These are phyloP conservation scores for Cirrhinus mrigala DNA, from an alignment of 2,797 vertebrate species.

Conservation along the genomic window DNA sequence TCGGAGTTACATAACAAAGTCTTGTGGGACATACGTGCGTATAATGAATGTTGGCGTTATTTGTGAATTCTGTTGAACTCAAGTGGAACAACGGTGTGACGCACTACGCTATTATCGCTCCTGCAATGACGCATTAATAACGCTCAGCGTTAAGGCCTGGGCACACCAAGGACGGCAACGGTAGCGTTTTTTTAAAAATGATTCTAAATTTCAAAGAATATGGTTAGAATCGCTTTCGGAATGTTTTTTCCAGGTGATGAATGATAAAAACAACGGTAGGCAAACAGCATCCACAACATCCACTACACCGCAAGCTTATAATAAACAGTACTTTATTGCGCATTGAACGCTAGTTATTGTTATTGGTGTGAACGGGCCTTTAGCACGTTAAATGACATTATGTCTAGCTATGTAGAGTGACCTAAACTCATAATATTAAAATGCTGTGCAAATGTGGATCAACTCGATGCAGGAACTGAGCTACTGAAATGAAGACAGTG, in stretches of 20 bases:
- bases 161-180: neutral
- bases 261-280: neutral
- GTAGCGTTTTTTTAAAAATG: neutral
- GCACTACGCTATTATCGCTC: neutral
- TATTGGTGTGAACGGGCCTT: neutral
- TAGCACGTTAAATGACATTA: neutral
- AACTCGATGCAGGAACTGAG: neutral
- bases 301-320: neutral
- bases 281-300: neutral
- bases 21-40: slow-evolving; percentile 25
- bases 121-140: neutral
- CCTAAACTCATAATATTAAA: neutral
- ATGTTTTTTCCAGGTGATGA: neutral
- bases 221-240: neutral
- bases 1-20: slow-evolving; percentile 52
- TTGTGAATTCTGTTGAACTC: slow-evolving; percentile 34
- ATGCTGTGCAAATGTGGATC: neutral
- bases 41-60: slow-evolving; percentile 40
- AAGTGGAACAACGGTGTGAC: slow-evolving; percentile 5
- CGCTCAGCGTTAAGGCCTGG: neutral
- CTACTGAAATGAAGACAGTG: neutral
- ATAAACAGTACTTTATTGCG: neutral
- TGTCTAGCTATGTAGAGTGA: neutral
- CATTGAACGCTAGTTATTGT: neutral
- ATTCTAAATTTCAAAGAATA: neutral